These are phyloP conservation scores for Lota lota DNA, from an alignment of 2,113 vertebrate genomes.

Conservation along the genomic window DNA sequence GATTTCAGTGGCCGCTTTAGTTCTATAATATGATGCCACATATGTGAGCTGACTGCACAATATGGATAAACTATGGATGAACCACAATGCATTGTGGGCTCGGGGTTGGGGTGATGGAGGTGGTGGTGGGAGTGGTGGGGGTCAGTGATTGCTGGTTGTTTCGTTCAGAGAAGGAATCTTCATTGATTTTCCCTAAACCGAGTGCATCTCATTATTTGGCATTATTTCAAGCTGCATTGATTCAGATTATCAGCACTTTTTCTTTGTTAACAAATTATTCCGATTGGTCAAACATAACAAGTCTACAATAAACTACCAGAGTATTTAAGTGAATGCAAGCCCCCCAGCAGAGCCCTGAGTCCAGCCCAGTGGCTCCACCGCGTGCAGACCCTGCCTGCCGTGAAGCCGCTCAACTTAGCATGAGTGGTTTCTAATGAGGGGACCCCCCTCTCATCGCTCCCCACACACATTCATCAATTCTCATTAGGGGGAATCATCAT, in stretches of 20 bases:
- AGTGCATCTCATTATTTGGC: slow-evolving; percentile 41
- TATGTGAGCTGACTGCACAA: slow-evolving; percentile 32
- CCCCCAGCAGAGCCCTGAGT: too few species aligned
- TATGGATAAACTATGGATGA: slow-evolving; percentile 13
- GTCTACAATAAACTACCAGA: slow-evolving; percentile 21
- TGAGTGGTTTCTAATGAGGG: slow-evolving; percentile 67
- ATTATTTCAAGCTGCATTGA: slow-evolving; percentile 40
- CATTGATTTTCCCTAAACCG: slow-evolving; percentile 42
- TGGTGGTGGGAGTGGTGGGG: slow-evolving; percentile 5
- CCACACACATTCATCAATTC: slow-evolving; percentile 72
- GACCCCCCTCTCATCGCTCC: slow-evolving; percentile 62
- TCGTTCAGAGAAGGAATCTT: slow-evolving; percentile 31
- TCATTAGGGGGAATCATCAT: slow-evolving; percentile 78
- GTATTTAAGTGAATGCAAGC: slow-evolving; percentile 39
- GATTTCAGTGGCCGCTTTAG: slow-evolving; percentile 40
- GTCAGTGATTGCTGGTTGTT: slow-evolving; percentile 24
- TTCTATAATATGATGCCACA: slow-evolving; percentile 37
- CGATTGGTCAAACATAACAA: too few species aligned
- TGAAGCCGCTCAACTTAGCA: slow-evolving; percentile 60
- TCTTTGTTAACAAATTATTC: slow-evolving; percentile 35
- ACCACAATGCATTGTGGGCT: slow-evolving; percentile 26
- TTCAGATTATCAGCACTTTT: slow-evolving; percentile 48
- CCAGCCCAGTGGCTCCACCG: not conserved
- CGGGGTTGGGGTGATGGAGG: too few species aligned
- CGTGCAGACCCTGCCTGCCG: slow-evolving; percentile 41